Evolutionary conservation across 2,888 invertebrate genomes (phyloP).

Genomic region (Agrochola litura): DNA sequence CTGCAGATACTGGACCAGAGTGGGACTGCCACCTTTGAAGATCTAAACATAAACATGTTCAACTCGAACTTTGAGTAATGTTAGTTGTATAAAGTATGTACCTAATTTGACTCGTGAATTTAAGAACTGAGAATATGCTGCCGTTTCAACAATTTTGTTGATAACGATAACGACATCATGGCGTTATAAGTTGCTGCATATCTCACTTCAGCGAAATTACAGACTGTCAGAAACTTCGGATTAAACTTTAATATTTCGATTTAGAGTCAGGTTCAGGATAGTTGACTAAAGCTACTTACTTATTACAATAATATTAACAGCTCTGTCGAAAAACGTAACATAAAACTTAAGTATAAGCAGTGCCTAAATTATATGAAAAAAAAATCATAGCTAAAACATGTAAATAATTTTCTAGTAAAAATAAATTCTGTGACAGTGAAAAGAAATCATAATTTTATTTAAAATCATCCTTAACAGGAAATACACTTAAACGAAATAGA

Average conservation of each 20-base stretch:
- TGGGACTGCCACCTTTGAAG: slow-evolving; percentile 96
- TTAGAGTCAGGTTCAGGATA: slow-evolving; percentile 25
- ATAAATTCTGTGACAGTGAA: not conserved
- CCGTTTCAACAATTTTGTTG: slow-evolving; percentile 26
- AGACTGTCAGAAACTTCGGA: slow-evolving; percentile 34
- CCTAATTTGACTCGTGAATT: slow-evolving; percentile 50
- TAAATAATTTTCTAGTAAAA: slow-evolving; percentile 23
- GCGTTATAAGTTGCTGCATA: slow-evolving; percentile 46
- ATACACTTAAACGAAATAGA: not conserved
- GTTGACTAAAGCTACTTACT: slow-evolving; percentile 6
- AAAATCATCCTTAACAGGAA: not conserved
- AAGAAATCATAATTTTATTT: not conserved
- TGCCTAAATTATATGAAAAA: slow-evolving; percentile 32
- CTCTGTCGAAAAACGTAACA: not conserved
- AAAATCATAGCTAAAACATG: slow-evolving; percentile 10
- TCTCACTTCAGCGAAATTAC: slow-evolving; percentile 45
- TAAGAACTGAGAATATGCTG: slow-evolving; percentile 28
- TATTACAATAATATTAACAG: slow-evolving; percentile 15
- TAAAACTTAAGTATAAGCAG: slow-evolving; percentile 35
- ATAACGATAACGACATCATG: slow-evolving; percentile 13
- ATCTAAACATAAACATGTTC: slow-evolving; percentile 97
- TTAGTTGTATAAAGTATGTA: slow-evolving; percentile 54
- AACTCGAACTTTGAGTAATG: slow-evolving; percentile 91
- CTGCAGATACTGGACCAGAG: slow-evolving; percentile 97
- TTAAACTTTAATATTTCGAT: slow-evolving; percentile 62